A percentile compares a stretch with the other conserved stretches of the same genome.
phyloP scores from a whole-genome alignment of 2,888 invertebrate genomes.

The Theretra japonica region DNA sequence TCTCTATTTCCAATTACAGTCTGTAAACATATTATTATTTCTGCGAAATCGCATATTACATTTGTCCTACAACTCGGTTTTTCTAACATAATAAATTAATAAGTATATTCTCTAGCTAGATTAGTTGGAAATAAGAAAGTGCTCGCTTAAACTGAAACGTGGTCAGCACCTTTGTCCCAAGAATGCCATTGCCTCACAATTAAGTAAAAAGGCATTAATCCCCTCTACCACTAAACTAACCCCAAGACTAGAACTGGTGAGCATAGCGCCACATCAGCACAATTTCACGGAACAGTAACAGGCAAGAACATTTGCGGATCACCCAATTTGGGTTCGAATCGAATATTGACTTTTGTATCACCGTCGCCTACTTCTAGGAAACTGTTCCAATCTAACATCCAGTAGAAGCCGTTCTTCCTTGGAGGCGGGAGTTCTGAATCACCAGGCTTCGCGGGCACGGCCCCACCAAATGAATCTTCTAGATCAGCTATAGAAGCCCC shows the following conservation, averaged over 20 bases:
- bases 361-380: constrained; percentile 93
- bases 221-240: constrained; percentile 44
- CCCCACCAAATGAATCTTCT: constrained; percentile 91
- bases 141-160: not conserved
- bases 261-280: constrained; percentile 40
- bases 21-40: not conserved
- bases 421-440: constrained; percentile 87
- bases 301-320: constrained; percentile 91
- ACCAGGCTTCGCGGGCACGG: constrained; percentile 82
- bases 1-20: constrained; percentile 13
- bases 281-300: constrained; percentile 87
- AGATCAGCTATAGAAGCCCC: constrained; percentile 86
- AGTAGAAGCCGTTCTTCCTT: constrained; percentile 91
- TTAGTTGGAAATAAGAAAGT: not conserved
- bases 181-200: not conserved
- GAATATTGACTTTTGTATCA: constrained; percentile 89
- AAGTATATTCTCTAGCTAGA: not conserved
- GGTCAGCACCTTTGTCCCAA: not conserved
- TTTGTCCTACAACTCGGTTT: not conserved
- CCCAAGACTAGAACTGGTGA: constrained; percentile 64
- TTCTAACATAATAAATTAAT: constrained; percentile 10
- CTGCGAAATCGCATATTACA: not conserved
- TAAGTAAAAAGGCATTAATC: constrained; percentile 20
- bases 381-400: constrained; percentile 93
- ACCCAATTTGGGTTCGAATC: constrained; percentile 92